Evolutionary conservation across 2,113 vertebrate species (phyloP).

Genomic region (Lethenteron camtschaticum): DNA sequence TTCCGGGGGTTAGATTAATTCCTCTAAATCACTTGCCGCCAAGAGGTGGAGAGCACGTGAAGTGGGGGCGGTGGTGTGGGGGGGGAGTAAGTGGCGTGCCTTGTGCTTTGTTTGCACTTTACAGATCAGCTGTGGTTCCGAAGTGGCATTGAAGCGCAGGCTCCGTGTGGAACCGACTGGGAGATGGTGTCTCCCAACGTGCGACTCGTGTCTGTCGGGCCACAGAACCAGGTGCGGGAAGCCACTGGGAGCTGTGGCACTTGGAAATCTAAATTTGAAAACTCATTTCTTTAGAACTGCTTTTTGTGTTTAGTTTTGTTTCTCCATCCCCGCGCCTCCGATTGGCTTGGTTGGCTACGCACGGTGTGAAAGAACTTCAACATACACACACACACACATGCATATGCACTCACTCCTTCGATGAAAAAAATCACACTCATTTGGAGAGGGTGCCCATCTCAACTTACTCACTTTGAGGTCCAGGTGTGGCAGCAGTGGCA

Average conservation of each 20-base stretch:
- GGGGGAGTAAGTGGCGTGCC: not conserved
- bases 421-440: not conserved
- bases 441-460: no score
- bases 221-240: conserved; percentile 61
- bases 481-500: no score
- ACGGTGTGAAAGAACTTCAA: not conserved
- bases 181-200: conserved; percentile 84
- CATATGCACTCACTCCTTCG: conserved; percentile 6
- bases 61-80: not conserved
- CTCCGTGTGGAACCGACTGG: conserved; percentile 74
- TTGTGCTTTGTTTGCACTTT: conserved; percentile 8
- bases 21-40: not conserved
- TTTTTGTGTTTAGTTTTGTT: not conserved
- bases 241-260: not conserved
- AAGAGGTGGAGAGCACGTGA: not conserved
- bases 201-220: conserved; percentile 61
- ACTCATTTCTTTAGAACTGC: not conserved
- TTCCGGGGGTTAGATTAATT: not conserved
- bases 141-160: conserved; percentile 56
- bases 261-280: not conserved
- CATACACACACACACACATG: not conserved
- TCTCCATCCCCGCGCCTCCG: not conserved
- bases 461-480: no score
- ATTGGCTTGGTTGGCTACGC: not conserved
- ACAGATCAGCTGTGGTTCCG: conserved; percentile 73